Evolutionary conservation across 2,888 invertebrate genomes (phyloP), one percentile per base, ranked within the genome.

Genomic region (Campoplex nolae): DNA sequence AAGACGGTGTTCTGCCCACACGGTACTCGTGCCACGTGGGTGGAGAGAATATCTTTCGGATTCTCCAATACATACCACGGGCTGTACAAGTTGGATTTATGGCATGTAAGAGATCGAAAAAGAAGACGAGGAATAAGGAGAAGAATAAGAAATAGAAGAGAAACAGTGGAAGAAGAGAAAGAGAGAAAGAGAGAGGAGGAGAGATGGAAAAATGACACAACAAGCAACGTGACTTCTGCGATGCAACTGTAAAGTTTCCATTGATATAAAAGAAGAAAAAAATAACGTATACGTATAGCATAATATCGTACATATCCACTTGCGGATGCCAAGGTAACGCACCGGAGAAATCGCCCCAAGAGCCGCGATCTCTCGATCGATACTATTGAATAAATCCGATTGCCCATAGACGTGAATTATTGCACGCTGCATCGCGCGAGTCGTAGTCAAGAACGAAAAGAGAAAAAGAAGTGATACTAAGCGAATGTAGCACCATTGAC

Each of bases 1-100:
- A 90, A 90, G 91, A 88, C 89, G 89, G 91, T 91, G 91, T 91
- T 90, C 71, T 89, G 89, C 92, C 91, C 91, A 91, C 92, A 89
- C 88, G 88, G 83, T 87, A 83, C 85, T 75, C 75, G 38, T 23
- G 84, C 84, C 89, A 88, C 89, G 89, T 89, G 89, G 89, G 89
- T 88, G 88, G 88, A 88, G 84, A 87, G 76, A 74, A 77, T 74
- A 84, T 75, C 82, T 74, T 78, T 80, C 68, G 62, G 76, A 73
- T 78, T 71, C 80, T 81, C 75, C 71, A 71, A 48, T 74, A 74
- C 54, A 74, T 67, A 87, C 88, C 86, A 77, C 84, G 54, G 85
- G 88, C 89, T 82, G 78, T 75, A 65, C 65, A 76, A 79, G 83
- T 58, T 79, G 80, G 86, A 87, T 87, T 87, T 87, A 87, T 84